A percentile compares a stretch with the other conserved stretches of the same genome.
phyloP scores from a whole-genome alignment of 53 echinoderm and acorn worm genomes.

The Temnopleurus reevesii region DNA sequence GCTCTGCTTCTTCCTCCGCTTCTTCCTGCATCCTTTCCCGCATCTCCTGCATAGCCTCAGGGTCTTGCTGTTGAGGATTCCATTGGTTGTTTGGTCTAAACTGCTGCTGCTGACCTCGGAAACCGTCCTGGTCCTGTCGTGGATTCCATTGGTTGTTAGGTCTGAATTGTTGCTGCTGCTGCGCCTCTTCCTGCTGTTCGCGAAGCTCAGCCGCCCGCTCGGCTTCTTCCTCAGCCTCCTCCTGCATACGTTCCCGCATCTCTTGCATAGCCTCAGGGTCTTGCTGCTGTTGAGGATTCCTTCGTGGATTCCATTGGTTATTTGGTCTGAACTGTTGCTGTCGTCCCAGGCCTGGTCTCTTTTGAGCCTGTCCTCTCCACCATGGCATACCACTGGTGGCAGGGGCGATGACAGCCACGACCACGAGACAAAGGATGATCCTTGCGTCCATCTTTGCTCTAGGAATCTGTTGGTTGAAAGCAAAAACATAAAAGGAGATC shows the following conservation, averaged over 20 bases:
- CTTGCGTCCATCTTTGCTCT: background rate
- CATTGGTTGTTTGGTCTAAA: too few species aligned
- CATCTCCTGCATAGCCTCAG: background rate
- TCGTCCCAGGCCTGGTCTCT: background rate
- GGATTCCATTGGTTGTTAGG: too few species aligned
- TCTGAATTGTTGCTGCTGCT: too few species aligned
- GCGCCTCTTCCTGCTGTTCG: constrained; percentile 14
- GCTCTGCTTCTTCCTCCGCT: background rate
- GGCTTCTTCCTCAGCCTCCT: background rate
- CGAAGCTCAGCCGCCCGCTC: background rate
- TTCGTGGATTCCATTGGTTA: background rate
- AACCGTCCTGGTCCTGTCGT: too few species aligned
- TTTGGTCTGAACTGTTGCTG: background rate
- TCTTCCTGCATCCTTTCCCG: background rate
- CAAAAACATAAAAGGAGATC: background rate
- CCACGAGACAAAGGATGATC: background rate
- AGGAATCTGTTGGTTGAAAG: background rate
- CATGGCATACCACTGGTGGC: constrained; percentile 8
- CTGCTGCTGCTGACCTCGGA: too few species aligned
- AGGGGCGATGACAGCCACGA: constrained; percentile 25
- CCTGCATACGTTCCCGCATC: background rate
- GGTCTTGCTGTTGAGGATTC: too few species aligned
- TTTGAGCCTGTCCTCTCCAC: constrained; percentile 18
- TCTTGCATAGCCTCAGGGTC: constrained; percentile 14
- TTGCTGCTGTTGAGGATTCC: background rate